Conservation (phyloP, 2,797 vertebrate species). For the Sciurus carolinensis region DNA sequence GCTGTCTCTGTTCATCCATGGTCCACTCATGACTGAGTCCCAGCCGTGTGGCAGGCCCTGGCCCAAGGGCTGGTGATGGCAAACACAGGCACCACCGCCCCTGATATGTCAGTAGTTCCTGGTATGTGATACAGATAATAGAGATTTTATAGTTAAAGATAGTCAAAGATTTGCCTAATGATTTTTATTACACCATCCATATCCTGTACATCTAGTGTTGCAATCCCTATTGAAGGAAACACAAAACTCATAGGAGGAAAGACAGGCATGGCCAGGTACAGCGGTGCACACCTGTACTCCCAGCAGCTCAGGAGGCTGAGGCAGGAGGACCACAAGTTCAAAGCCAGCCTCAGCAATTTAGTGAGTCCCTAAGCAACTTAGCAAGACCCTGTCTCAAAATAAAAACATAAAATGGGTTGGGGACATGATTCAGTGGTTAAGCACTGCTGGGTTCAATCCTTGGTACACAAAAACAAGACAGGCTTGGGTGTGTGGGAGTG, state of each 20-base stretch:
- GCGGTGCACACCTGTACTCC: too few species aligned
- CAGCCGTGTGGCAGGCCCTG: not conserved
- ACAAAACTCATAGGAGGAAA: not conserved
- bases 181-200: not conserved
- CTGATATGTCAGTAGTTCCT: not conserved
- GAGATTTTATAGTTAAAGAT: not conserved
- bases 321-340: too few species aligned
- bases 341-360: too few species aligned
- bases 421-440: too few species aligned
- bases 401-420: too few species aligned
- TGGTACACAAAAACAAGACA: too few species aligned
- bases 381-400: too few species aligned
- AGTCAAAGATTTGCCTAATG: not conserved
- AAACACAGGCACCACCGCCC: not conserved
- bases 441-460: too few species aligned
- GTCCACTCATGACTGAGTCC: not conserved
- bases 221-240: not conserved
- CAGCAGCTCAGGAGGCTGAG: too few species aligned
- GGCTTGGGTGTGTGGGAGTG: not conserved
- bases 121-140: too few species aligned
- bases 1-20: accelerated
- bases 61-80: not conserved
- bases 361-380: too few species aligned
- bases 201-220: not conserved
- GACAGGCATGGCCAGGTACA: too few species aligned